Evolutionary conservation across 1,140 invertebrate species (phyloP), one percentile per base, ranked within the genome.

Genomic region (Hirudo medicinalis): DNA sequence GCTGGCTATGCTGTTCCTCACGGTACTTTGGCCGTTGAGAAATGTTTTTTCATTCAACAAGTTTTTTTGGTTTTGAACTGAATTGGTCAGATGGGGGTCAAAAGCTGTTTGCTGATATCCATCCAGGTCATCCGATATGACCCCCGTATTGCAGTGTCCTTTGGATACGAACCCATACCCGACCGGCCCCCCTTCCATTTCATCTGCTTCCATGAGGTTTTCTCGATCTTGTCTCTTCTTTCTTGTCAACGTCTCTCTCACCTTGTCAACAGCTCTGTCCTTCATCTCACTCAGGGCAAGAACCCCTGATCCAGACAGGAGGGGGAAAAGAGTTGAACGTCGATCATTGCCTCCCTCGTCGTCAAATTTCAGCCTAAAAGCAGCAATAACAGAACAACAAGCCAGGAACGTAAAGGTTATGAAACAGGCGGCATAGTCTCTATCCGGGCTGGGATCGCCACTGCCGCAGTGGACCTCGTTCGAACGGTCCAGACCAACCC

Each of bases 371-470:
- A 63, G 20, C 29, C 29, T 63, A 32, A 63, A 63, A 22, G 57
- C 57, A 15, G 57, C 57, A 22, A 63, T 4, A 22, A 63, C 57
- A 25, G 57, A 63, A 63, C 57, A 63, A n/a, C 57, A 63, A 25
- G 57, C 57, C 57, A 63, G 29, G 29, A 95, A 90, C n/a, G 91
- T 92, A 82, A 95, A 97, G 22, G 92, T 92, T 0, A 91, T 90
- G 80, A 97, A 97, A 80, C 94, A 97, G 70, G 95, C 92, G 8
- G 92, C 94, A 80, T 97, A 97, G 79, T 96, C 96, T 78, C 94
- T 91, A 63, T 63, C 57, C 11, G 57, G 57, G 19, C 22, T 22
- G 1, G 57, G 57, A 20, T 63, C 57, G 11, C 22, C 29, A 20
- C 57, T 32, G 22, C 57, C 57, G 57, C 57, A 63, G 19, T 63